Percentiles rank a stretch among this genome's conserved stretches.
phyloP scores from a whole-genome alignment of 2,888 invertebrate genomes.

The Eretmocerus hayati region DNA sequence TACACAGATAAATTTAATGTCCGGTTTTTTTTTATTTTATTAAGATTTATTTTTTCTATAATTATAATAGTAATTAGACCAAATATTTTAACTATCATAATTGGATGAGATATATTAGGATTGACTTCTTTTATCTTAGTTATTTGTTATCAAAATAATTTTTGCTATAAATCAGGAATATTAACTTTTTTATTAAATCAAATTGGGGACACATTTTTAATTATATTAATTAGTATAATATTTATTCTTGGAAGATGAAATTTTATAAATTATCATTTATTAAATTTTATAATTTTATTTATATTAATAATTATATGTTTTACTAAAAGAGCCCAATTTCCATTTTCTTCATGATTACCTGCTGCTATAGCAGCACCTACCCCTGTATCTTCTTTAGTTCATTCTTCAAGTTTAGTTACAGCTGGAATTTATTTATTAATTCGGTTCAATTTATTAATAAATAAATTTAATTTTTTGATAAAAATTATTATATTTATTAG shows the following conservation, averaged over 20 bases:
- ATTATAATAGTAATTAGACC: conserved; percentile 62
- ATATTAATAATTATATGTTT: conserved; percentile 51
- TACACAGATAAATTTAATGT: conserved; percentile 54
- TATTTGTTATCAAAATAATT: conserved; percentile 63
- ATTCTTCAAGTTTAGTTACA: conserved; percentile 73
- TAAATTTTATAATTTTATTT: conserved; percentile 29
- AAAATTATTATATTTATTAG: no score
- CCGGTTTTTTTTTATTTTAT: conserved; percentile 60
- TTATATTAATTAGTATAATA: conserved; percentile 21
- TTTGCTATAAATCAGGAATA: no score
- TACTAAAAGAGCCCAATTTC: no score
- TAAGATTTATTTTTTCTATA: conserved; percentile 62
- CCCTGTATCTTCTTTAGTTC: conserved; percentile 66
- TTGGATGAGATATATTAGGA: no score
- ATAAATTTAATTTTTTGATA: conserved; percentile 5
- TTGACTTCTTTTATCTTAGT: conserved; percentile 67
- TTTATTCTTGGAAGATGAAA: conserved; percentile 21
- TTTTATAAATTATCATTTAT: conserved; percentile 49
- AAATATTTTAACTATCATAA: no score
- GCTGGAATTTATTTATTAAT: conserved; percentile 69
- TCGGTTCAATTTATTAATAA: conserved; percentile 52
- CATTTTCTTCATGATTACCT: conserved; percentile 71
- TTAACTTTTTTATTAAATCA: conserved; percentile 68
- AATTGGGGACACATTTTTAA: conserved; percentile 28
- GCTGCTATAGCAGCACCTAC: conserved; percentile 72